Percentiles rank a stretch among this genome's conserved stretches.
phyloP scores from a whole-genome alignment of 2,888 invertebrate species.

The Agrochola circellaris region DNA sequence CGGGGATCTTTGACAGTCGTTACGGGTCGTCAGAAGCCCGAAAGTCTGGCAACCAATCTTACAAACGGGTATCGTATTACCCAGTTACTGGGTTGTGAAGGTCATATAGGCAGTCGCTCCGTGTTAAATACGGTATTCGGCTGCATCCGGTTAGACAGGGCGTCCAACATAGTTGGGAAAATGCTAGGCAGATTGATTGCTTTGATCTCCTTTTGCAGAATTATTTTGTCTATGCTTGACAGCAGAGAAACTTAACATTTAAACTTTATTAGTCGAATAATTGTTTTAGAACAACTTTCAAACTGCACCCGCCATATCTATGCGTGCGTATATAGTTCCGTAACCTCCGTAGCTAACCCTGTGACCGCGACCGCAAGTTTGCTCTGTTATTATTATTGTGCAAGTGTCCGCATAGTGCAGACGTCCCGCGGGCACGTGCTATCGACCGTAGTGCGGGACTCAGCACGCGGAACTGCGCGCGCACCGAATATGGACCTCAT shows the following conservation, averaged over 20 bases:
- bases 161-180: too few species aligned
- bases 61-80: too few species aligned
- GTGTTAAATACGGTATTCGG: too few species aligned
- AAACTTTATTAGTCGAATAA: neutral
- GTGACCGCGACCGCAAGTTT: conserved; percentile 22
- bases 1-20: too few species aligned
- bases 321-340: conserved; percentile 7
- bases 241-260: neutral
- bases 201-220: neutral
- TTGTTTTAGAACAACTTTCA: neutral
- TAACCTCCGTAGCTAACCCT: conserved; percentile 29
- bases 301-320: neutral
- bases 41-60: too few species aligned
- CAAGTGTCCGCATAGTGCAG: conserved; percentile 66
- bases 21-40: too few species aligned
- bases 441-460: conserved; percentile 78
- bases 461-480: conserved; percentile 69
- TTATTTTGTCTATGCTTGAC: neutral
- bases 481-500: conserved; percentile 53
- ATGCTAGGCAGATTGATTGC: too few species aligned
- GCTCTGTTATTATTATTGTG: conserved; percentile 65
- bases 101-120: too few species aligned
- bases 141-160: too few species aligned
- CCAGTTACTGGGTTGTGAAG: too few species aligned
- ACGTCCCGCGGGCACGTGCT: conserved; percentile 72